Evolutionary conservation across 2,888 invertebrate genomes (phyloP), one percentile per base, ranked within the genome.

Genomic region (Phytoseiulus persimilis): DNA sequence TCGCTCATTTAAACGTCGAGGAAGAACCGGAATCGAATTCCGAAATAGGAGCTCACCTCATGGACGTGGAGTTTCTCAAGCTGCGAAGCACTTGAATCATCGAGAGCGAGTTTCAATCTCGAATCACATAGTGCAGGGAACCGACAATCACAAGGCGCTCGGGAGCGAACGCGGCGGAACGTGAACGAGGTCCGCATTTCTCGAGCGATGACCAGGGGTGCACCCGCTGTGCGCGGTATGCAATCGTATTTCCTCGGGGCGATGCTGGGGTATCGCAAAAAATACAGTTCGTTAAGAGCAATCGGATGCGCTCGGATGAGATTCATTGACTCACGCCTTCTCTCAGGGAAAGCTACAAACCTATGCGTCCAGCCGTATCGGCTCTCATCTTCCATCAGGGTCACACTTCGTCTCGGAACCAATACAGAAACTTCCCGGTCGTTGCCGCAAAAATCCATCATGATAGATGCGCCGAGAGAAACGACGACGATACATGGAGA

Each of bases 281-380:
- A 32, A n/a, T n/a, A 32, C 83, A 90, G n/a, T n/a, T n/a, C n/a
- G n/a, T n/a, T n/a, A n/a, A n/a, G n/a, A n/a, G n/a, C n/a, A n/a
- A n/a, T n/a, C n/a, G n/a, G n/a, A n/a, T n/a, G n/a, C n/a, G n/a
- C n/a, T n/a, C n/a, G n/a, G n/a, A n/a, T n/a, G n/a, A n/a, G n/a
- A n/a, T n/a, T n/a, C n/a, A n/a, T n/a, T n/a, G n/a, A n/a, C n/a
- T n/a, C n/a, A n/a, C n/a, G n/a, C n/a, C n/a, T n/a, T n/a, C n/a
- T n/a, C n/a, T n/a, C n/a, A n/a, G n/a, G n/a, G n/a, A n/a, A n/a
- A n/a, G n/a, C n/a, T 31, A 32, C 87, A 83, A 39, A 90, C 90
- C 96, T 96, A 92, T 97, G 97, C 0, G 95, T 95, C 97, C 97
- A 97, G 90, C 95, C 95, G 92, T 96, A 97, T 90, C 95, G 94